Evolutionary conservation across 2,113 vertebrate species (phyloP).

Genomic region (Pomatostomus ruficeps): DNA sequence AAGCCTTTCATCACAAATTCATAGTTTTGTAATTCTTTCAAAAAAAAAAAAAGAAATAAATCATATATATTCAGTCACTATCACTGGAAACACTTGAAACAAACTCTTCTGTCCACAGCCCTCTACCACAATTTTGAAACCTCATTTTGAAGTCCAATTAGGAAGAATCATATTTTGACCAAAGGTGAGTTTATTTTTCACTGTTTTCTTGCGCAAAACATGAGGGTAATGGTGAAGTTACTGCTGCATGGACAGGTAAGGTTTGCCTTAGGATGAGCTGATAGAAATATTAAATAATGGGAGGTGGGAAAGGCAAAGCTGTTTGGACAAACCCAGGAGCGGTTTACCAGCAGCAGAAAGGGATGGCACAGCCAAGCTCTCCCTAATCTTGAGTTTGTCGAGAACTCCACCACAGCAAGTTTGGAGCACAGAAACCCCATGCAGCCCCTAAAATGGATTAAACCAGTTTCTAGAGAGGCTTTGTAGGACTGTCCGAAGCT

Average conservation of each 20-base stretch:
- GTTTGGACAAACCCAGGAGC: background rate
- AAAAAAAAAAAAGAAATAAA: background rate
- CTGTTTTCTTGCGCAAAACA: background rate
- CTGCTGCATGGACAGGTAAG: background rate
- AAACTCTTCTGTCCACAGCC: constrained; percentile 5
- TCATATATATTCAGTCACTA: constrained; percentile 4
- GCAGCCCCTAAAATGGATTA: background rate
- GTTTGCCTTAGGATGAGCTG: background rate
- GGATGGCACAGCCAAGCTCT: background rate
- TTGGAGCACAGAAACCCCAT: background rate
- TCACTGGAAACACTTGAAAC: constrained; percentile 52
- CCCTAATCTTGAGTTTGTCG: background rate
- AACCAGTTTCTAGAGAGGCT: background rate
- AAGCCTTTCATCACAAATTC: constrained; percentile 60
- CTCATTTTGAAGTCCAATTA: background rate
- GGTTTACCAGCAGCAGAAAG: background rate
- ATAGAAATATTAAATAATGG: background rate
- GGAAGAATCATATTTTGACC: background rate
- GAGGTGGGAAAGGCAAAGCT: background rate
- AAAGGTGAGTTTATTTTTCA: background rate
- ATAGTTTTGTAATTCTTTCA: constrained; percentile 51
- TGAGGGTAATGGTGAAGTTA: background rate
- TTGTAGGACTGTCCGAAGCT: background rate
- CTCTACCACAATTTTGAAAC: background rate
- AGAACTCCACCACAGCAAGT: background rate